A percentile compares a stretch with the other conserved stretches of the same genome.
Conservation (phyloP, 2,113 vertebrate genomes). For the Heterotilapia buettikoferi region DNA sequence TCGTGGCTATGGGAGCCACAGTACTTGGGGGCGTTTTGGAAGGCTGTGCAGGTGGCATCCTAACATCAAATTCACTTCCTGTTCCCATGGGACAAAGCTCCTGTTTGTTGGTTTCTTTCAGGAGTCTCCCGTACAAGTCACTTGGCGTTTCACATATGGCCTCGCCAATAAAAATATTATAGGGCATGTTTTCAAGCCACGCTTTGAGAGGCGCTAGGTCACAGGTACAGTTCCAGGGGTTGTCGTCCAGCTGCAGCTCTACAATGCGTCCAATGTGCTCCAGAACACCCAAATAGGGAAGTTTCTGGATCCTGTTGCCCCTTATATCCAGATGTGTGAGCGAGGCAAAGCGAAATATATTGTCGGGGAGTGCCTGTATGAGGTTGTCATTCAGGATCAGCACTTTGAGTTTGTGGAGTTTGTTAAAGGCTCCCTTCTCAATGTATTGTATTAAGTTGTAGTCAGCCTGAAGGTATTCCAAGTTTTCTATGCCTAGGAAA, state of each 20-base stretch:
- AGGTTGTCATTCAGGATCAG: constrained; percentile 98
- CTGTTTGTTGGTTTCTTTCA: constrained; percentile 96
- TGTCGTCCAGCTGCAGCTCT: constrained; percentile 93
- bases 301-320: constrained; percentile 95
- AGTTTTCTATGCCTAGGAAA: constrained; percentile 96
- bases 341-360: constrained; percentile 97
- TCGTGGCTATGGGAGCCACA: constrained; percentile 80
- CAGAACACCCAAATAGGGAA: constrained; percentile 94
- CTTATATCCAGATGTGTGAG: constrained; percentile 98
- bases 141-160: constrained; percentile 96
- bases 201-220: constrained; percentile 94
- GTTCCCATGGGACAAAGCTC: constrained; percentile 95
- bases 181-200: constrained; percentile 99
- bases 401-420: constrained; percentile 96
- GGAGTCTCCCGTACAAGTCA: constrained; percentile 89
- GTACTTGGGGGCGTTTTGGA: constrained; percentile 82
- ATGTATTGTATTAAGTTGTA: constrained; percentile 99
- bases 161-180: constrained; percentile 97
- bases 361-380: constrained; percentile 91
- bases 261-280: constrained; percentile 96
- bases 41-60: constrained; percentile 83
- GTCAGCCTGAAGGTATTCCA: constrained; percentile 99
- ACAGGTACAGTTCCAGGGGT: constrained; percentile 98
- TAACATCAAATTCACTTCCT: constrained; percentile 90
- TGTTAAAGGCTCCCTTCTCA: constrained; percentile 98